phyloP scores from a whole-genome alignment of 2,797 vertebrate species.

The Buceros bicornis region DNA sequence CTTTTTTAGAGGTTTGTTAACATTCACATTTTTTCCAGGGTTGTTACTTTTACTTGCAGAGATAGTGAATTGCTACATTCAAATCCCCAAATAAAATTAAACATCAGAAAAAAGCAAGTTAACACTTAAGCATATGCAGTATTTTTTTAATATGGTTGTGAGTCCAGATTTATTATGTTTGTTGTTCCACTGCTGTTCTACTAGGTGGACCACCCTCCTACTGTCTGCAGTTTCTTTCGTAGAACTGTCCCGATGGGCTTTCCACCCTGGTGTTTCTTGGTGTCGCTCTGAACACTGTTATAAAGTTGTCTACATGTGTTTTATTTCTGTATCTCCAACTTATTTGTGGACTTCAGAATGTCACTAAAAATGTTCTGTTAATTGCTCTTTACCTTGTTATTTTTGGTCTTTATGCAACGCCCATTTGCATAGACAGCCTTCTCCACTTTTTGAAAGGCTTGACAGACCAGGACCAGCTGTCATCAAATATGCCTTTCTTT shows the following conservation, averaged over 20 bases:
- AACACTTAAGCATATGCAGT: background rate
- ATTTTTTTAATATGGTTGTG: background rate
- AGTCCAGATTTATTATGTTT: background rate
- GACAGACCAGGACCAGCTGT: background rate
- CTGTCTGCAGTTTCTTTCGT: background rate
- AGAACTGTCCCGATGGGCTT: background rate
- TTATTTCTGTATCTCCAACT: background rate
- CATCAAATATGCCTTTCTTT: background rate
- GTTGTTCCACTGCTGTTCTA: background rate
- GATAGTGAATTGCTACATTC: background rate
- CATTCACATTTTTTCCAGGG: background rate
- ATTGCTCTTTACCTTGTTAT: background rate
- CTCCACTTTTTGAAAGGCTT: background rate
- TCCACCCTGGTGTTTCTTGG: background rate
- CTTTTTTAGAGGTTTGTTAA: background rate
- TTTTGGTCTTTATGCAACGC: background rate
- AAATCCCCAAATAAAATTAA: background rate
- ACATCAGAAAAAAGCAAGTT: background rate
- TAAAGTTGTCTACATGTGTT: background rate
- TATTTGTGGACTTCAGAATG: background rate
- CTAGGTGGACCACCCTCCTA: background rate
- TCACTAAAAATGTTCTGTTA: background rate
- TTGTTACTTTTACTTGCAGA: background rate
- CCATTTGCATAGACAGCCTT: accelerated
- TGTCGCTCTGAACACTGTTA: background rate